Evolutionary conservation across 2,797 vertebrate genomes (phyloP).

Genomic region (Intellagama lesueurii): DNA sequence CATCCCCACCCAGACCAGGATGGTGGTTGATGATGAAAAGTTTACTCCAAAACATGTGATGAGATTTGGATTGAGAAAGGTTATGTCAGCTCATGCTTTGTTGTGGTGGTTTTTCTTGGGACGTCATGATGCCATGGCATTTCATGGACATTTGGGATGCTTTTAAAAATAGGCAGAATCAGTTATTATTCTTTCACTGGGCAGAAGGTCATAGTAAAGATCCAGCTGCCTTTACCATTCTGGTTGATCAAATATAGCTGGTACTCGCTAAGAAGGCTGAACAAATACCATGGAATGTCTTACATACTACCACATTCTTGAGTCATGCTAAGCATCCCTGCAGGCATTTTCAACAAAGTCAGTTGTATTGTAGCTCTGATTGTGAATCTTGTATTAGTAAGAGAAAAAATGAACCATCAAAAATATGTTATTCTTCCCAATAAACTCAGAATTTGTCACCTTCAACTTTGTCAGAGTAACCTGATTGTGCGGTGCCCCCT

Average conservation of each 20-base stretch:
- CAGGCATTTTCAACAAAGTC: background rate
- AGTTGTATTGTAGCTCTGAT: background rate
- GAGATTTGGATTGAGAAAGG: no score
- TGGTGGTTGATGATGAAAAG: no score
- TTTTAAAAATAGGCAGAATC: slow-evolving; percentile 22
- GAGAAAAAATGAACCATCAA: background rate
- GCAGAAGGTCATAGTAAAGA: background rate
- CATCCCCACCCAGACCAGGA: no score
- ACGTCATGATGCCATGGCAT: background rate
- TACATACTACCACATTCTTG: background rate
- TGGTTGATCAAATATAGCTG: no score
- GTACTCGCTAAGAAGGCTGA: background rate
- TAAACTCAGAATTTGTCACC: background rate
- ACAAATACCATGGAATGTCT: background rate
- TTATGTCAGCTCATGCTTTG: no score
- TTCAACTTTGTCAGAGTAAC: background rate
- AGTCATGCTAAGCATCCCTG: background rate
- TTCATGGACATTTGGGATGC: slow-evolving; percentile 39
- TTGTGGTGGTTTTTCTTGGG: background rate
- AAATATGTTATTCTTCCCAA: rapidly evolving
- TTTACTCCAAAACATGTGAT: no score
- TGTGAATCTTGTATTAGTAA: background rate
- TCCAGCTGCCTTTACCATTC: background rate
- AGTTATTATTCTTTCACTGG: background rate
- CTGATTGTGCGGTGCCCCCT: background rate